Percentiles rank a stretch among this genome's conserved stretches.
These are phyloP conservation scores for Mormyrus proboscirostris DNA, from an alignment of 2,797 vertebrate genomes.

Conservation along the genomic window DNA sequence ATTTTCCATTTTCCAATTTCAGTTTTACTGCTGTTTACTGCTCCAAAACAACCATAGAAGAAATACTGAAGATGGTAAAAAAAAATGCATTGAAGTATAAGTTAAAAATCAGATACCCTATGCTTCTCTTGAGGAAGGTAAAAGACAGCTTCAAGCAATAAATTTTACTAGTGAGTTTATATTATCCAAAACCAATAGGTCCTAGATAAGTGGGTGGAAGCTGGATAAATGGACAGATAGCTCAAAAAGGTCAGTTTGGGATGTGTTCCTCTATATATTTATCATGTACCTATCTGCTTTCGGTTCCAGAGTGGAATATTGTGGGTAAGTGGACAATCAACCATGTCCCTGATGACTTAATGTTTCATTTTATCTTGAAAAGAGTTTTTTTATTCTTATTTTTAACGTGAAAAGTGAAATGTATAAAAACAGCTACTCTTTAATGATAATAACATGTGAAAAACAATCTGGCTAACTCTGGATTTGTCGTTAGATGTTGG, in stretches of 20 bases:
- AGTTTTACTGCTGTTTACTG: slow-evolving; percentile 1
- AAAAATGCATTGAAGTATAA: not conserved
- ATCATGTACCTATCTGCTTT: not conserved
- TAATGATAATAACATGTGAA: slow-evolving; percentile 7
- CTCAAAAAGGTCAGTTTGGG: not conserved
- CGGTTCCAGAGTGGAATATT: not conserved
- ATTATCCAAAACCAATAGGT: not conserved
- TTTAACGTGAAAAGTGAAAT: not conserved
- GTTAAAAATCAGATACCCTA: not conserved
- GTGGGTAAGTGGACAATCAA: not conserved
- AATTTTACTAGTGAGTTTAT: not conserved
- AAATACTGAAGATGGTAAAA: not conserved
- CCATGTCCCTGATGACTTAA: not conserved
- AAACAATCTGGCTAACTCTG: slow-evolving; percentile 3
- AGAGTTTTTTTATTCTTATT: not conserved
- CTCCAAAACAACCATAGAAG: not conserved
- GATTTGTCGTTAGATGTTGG: not conserved
- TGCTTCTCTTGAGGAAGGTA: not conserved
- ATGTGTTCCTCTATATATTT: not conserved
- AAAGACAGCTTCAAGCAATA: not conserved
- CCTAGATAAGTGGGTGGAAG: not conserved
- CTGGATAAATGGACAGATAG: not conserved
- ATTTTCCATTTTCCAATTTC: not conserved
- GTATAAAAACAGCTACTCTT: not conserved
- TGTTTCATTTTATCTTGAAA: not conserved